phyloP scores from a whole-genome alignment of 2,113 vertebrate genomes.

The Dicentrarchus labrax region DNA sequence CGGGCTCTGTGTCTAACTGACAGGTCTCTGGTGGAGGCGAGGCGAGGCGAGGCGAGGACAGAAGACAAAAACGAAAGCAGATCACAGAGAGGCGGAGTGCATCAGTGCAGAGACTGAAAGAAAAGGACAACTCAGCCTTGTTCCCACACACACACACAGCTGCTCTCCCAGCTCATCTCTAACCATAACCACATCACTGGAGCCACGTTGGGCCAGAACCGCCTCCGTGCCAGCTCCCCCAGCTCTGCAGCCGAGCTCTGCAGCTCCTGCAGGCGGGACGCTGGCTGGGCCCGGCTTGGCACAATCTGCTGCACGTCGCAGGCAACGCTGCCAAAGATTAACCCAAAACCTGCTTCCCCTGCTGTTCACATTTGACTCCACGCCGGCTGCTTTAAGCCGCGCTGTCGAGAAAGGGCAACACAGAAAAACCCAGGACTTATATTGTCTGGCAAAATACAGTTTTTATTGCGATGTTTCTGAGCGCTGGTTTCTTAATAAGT shows the following conservation, averaged over 20 bases:
- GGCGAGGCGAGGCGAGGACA: not conserved
- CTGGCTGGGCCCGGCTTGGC: conserved; percentile 21
- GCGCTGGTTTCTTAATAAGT: not conserved
- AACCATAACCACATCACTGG: conserved; percentile 58
- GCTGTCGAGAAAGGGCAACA: not conserved
- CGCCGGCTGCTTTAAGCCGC: not conserved
- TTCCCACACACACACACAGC: conserved; percentile 61
- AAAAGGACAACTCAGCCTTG: conserved; percentile 61
- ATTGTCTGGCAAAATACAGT: not conserved
- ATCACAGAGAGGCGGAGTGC: conserved; percentile 16
- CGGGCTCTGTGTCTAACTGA: not conserved
- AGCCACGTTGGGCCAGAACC: conserved; percentile 21
- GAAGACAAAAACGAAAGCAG: conserved; percentile 27
- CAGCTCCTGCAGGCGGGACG: not conserved
- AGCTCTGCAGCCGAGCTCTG: conserved; percentile 10
- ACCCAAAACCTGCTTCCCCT: conserved; percentile 44
- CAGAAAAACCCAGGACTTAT: not conserved
- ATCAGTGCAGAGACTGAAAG: not conserved
- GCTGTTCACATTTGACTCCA: conserved; percentile 22
- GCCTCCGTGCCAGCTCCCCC: conserved; percentile 22
- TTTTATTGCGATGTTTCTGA: not conserved
- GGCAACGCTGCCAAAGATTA: conserved; percentile 31
- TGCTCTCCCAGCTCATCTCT: conserved; percentile 34
- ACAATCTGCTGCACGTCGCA: conserved; percentile 26
- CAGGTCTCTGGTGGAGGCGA: not conserved